Percentiles rank a stretch among this genome's conserved stretches.
These are phyloP conservation scores for Zoroaster sp. DNA, from an alignment of 53 echinoderm and acorn worm genomes.

Conservation along the genomic window DNA sequence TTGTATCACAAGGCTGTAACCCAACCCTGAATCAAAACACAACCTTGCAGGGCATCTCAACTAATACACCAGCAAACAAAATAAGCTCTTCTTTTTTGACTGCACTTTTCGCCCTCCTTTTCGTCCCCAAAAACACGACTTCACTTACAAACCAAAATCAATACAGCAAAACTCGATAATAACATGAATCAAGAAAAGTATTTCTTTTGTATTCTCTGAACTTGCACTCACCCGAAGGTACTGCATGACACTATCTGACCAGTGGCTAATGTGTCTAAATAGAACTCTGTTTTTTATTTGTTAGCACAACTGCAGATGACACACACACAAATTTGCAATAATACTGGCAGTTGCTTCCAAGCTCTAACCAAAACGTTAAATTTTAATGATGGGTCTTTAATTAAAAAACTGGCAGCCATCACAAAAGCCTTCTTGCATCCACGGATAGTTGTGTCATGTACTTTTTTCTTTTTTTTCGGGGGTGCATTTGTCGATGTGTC, in stretches of 20 bases:
- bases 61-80: not conserved
- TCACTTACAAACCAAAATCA: not conserved
- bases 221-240: not conserved
- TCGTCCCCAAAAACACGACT: not conserved
- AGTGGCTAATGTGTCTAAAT: not conserved
- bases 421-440: not conserved
- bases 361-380: not conserved
- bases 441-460: conserved; percentile 18
- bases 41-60: not conserved
- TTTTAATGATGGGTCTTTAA: conserved; percentile 37
- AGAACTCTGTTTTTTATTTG: not conserved
- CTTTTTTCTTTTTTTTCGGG: too few relatives aligned
- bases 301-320: not conserved
- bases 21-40: not conserved
- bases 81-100: not conserved
- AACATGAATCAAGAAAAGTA: not conserved
- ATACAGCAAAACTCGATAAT: not conserved
- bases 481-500: not conserved
- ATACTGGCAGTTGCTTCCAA: not conserved
- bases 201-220: not conserved
- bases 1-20: not conserved
- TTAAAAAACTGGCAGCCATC: conserved; percentile 10
- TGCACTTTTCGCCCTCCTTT: not conserved
- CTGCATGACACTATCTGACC: not conserved
- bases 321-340: not conserved